Evolutionary conservation across 2,888 invertebrate genomes (phyloP).

Genomic region (Dicyrtoma fusca): DNA sequence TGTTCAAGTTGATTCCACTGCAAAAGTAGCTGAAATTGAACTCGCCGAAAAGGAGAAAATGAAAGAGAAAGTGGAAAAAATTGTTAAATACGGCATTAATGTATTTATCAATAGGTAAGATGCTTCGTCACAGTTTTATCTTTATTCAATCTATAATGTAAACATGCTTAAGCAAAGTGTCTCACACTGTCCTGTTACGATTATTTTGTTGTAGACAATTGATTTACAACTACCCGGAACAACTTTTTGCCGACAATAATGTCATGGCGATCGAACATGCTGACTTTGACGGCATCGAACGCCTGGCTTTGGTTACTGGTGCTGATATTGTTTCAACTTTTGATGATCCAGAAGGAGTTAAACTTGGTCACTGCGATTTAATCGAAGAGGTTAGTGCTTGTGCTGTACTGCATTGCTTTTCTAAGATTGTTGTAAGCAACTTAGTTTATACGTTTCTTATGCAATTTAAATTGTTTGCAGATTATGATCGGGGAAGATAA

Average conservation of each 20-base stretch:
- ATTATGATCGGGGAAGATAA: conserved; percentile 98
- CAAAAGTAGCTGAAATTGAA: conserved; percentile 96
- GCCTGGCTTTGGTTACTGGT: conserved; percentile 94
- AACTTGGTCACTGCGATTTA: conserved; percentile 88
- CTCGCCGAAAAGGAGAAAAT: conserved; percentile 98
- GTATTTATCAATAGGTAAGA: conserved; percentile 91
- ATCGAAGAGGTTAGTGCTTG: conserved; percentile 95
- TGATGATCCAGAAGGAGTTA: conserved; percentile 87
- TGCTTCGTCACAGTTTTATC: too few species aligned
- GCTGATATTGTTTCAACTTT: conserved; percentile 99
- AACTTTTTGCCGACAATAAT: conserved; percentile 96
- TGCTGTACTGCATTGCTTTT: too few species aligned
- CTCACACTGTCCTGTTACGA: too few species aligned
- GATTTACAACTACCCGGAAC: conserved; percentile 99
- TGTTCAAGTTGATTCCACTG: conserved; percentile 87
- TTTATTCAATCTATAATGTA: too few species aligned
- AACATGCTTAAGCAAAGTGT: too few species aligned
- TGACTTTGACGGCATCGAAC: conserved; percentile 98
- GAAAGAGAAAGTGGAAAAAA: conserved; percentile 98
- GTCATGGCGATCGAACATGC: conserved; percentile 99
- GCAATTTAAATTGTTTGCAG: conserved; percentile 60
- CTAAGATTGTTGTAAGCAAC: too few species aligned
- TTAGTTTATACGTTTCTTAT: neutral
- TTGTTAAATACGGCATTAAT: conserved; percentile 90
- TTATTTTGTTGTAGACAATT: conserved; percentile 86